These are phyloP conservation scores for Poicephalus meyeri DNA, from an alignment of 2,113 vertebrate genomes.

Conservation along the genomic window DNA sequence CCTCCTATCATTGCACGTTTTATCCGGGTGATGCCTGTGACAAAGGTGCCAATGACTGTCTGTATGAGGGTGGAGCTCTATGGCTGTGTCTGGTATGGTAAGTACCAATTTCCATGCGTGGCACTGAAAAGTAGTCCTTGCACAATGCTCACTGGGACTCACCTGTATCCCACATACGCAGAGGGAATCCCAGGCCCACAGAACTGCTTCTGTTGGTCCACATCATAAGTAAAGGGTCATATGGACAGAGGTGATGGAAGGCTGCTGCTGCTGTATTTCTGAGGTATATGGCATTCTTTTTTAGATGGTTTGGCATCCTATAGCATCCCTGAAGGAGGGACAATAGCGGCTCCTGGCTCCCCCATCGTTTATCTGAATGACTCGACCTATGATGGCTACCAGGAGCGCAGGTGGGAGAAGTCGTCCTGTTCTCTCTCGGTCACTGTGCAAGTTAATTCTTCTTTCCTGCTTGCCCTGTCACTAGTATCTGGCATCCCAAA, in stretches of 20 bases:
- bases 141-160: background rate
- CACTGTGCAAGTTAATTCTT: background rate
- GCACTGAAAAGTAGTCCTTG: background rate
- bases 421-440: background rate
- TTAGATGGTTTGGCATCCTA: constrained; percentile 88
- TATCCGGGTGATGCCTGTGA: constrained; percentile 85
- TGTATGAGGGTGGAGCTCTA: constrained; percentile 94
- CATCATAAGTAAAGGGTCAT: background rate
- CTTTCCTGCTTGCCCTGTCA: background rate
- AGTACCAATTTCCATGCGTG: background rate
- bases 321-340: constrained; percentile 85
- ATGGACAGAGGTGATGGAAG: background rate
- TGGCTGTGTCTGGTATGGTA: constrained; percentile 88
- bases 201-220: background rate
- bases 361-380: constrained; percentile 85
- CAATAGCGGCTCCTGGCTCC: constrained; percentile 79
- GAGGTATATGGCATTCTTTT: constrained; percentile 2
- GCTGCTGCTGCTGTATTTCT: constrained; percentile 21
- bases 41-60: constrained; percentile 78
- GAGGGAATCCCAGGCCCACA: background rate
- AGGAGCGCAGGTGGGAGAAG: constrained; percentile 76
- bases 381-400: constrained; percentile 87
- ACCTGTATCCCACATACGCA: rapidly evolving
- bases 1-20: constrained; percentile 85
- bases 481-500: background rate